A percentile compares a stretch with the other conserved stretches of the same genome.
These are phyloP conservation scores for Poecilia latipinna DNA, from an alignment of 2,113 vertebrate species.

Conservation along the genomic window DNA sequence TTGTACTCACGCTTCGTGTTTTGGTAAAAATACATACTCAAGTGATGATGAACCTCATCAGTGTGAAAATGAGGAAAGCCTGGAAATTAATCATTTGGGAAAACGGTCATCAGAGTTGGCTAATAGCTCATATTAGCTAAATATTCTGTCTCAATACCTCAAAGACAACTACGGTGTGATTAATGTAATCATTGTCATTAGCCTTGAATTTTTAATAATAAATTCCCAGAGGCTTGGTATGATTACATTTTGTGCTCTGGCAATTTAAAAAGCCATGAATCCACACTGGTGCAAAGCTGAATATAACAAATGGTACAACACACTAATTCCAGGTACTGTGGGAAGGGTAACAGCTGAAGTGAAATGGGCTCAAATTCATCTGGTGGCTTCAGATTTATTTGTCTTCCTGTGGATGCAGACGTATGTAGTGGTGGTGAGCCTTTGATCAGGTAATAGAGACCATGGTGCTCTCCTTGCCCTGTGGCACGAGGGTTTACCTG, in stretches of 20 bases:
- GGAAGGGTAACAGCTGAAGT: constrained; percentile 59
- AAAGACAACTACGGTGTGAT: constrained; percentile 56
- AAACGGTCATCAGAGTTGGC: constrained; percentile 47
- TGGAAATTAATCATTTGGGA: constrained; percentile 49
- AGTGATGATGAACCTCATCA: constrained; percentile 24
- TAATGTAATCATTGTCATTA: constrained; percentile 68
- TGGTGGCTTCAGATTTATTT: constrained; percentile 57
- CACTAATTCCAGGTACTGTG: constrained; percentile 65
- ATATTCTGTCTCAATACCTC: constrained; percentile 45
- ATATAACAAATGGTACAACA: constrained; percentile 62
- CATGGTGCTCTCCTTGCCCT: constrained; percentile 61
- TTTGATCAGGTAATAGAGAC: constrained; percentile 78
- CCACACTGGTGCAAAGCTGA: constrained; percentile 52
- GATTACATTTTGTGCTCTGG: constrained; percentile 52
- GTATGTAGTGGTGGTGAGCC: constrained; percentile 30
- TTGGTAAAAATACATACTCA: constrained; percentile 25
- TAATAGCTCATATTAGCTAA: constrained; percentile 58
- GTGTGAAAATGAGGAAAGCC: constrained; percentile 29
- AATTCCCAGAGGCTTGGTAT: constrained; percentile 60
- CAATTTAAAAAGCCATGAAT: constrained; percentile 65
- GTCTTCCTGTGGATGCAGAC: constrained; percentile 53
- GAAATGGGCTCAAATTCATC: constrained; percentile 53
- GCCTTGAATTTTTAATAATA: constrained; percentile 57
- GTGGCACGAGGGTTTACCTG: constrained; percentile 72
- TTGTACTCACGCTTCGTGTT: constrained; percentile 20